Evolutionary conservation across 2,888 invertebrate species (phyloP), one percentile per base, ranked within the genome.

Genomic region (Melinopterus prodromus): DNA sequence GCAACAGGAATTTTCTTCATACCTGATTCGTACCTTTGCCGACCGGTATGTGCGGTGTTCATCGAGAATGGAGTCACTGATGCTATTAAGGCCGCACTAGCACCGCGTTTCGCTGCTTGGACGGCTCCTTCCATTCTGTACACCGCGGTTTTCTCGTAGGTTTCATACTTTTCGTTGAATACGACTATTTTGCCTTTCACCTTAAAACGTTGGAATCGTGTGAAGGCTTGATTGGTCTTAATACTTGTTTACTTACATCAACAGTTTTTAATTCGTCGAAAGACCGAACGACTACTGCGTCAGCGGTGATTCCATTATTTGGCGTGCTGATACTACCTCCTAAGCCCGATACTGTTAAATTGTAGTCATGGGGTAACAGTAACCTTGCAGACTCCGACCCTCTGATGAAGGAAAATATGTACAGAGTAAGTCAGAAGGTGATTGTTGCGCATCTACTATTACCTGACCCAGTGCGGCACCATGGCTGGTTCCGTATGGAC

Each of bases 21-120:
- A 81, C 90, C 91, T 0, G 91, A 90, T 0, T 85, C 90, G 84
- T 95, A 95, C 0, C 84, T 86, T 90, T 94, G 94, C 87, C 91
- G 90, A 0, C 97, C 96, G 0, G 96, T 94, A 85, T 97, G 96
- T 0, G 96, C 95, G 0, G 94, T 92, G 84, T 94, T 91, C 70
- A 96, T 91, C 0, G 96, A 96, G 86, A 94, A 94, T 0, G 95
- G 95, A 0, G 96, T 92, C 6, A 96, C 91, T 0, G 96, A 96
- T 81, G 94, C 90, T 7, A 96, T 92, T 82, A 97, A 89, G 12
- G 93, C 91, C 0, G 95, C 96, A 7, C 95, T 92, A 0, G 95
- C 97, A 6, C 96, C 96, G 84, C 93, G 92, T 86, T 92, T 91
- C 0, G 95, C 92, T 3, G 96, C 96, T 87, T 90, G 91, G 0